phyloP scores from a whole-genome alignment of 64 coral and sea anemone genomes.

The Hydrozoanthus tunicans region DNA sequence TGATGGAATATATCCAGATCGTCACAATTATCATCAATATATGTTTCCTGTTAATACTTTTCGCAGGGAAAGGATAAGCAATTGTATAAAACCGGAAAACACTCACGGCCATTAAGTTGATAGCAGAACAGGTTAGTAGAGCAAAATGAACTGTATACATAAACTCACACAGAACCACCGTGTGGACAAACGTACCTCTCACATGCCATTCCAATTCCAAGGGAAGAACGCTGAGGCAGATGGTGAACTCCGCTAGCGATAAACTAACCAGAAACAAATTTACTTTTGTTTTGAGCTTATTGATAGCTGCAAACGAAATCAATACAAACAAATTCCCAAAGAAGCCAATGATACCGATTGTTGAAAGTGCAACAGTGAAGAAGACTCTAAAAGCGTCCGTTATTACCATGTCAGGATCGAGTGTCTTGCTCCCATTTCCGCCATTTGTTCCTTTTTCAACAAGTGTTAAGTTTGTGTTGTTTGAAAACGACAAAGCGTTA shows the following conservation, averaged over 20 bases:
- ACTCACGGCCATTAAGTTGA: conserved; percentile 45
- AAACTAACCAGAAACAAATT: conserved; percentile 40
- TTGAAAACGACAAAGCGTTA: neutral
- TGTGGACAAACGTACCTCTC: conserved; percentile 17
- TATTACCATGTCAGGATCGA: conserved; percentile 14
- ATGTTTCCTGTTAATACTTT: conserved; percentile 2
- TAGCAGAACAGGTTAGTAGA: conserved; percentile 33
- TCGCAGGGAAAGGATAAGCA: conserved; percentile 43
- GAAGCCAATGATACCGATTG: conserved; percentile 23
- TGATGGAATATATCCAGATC: conserved; percentile 35
- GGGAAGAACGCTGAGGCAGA: conserved; percentile 35
- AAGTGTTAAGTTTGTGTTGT: neutral
- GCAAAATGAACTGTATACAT: conserved; percentile 33
- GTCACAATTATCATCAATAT: neutral
- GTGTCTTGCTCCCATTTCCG: neutral
- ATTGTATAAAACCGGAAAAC: conserved; percentile 44
- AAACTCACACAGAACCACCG: conserved; percentile 13
- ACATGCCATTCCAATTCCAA: conserved; percentile 41
- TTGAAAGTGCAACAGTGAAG: conserved; percentile 22
- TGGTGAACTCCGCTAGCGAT: conserved; percentile 40
- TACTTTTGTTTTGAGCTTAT: conserved; percentile 16
- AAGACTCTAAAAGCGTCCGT: conserved; percentile 26
- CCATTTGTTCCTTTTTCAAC: neutral
- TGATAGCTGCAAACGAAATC: conserved; percentile 18
- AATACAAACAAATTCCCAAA: conserved; percentile 42